These are phyloP conservation scores for Brienomyrus brachyistius DNA, from an alignment of 2,113 vertebrate species.

Conservation along the genomic window DNA sequence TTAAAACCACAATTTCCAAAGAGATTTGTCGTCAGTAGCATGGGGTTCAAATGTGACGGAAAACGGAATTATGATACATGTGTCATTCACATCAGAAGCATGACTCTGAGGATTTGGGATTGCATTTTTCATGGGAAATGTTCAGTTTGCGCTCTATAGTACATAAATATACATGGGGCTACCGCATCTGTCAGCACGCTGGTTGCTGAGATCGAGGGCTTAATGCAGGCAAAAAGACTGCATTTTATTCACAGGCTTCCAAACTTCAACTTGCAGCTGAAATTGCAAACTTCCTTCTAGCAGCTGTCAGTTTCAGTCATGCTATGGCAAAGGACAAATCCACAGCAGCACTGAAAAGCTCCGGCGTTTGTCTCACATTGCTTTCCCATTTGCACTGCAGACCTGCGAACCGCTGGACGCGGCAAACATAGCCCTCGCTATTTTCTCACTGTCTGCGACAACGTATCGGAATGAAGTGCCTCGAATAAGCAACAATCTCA, in stretches of 20 bases:
- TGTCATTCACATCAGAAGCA: conserved; percentile 34
- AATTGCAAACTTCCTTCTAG: background rate
- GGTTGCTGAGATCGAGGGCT: background rate
- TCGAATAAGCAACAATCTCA: background rate
- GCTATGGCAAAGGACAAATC: background rate
- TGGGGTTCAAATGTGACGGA: conserved; percentile 22
- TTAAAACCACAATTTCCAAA: conserved; percentile 13
- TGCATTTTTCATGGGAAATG: conserved; percentile 31
- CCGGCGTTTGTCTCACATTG: background rate
- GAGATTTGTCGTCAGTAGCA: conserved; percentile 3
- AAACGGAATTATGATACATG: conserved; percentile 26
- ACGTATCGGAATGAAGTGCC: background rate
- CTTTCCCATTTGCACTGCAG: background rate
- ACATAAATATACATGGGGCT: background rate
- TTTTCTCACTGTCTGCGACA: background rate
- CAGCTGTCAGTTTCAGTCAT: background rate
- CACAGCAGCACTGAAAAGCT: background rate
- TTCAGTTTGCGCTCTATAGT: conserved; percentile 21
- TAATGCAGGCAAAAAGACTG: background rate
- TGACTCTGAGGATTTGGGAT: conserved; percentile 24
- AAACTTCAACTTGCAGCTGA: background rate
- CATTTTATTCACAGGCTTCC: background rate
- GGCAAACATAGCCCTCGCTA: background rate
- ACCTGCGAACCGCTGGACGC: background rate
- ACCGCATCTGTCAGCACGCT: background rate